These are phyloP conservation scores for Rhinoderma darwinii DNA, from an alignment of 2,113 vertebrate species.

Conservation along the genomic window DNA sequence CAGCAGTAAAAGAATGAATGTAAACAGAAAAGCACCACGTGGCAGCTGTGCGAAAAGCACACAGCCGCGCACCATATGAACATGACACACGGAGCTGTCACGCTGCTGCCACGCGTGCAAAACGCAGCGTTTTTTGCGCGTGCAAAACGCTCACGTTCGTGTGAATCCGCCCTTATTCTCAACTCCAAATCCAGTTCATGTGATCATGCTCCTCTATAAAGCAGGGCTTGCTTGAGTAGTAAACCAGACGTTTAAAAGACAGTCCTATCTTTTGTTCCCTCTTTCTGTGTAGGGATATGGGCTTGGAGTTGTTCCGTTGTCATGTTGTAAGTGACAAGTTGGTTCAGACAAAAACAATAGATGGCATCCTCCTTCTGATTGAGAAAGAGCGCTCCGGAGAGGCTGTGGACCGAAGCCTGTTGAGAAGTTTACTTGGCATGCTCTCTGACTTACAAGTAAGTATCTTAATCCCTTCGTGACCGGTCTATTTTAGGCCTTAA, in stretches of 20 bases:
- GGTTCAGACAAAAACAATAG: slow-evolving; percentile 79
- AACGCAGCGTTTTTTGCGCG: too few relatives aligned
- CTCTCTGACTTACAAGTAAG: slow-evolving; percentile 79
- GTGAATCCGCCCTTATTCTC: too few relatives aligned
- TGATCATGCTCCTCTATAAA: background rate
- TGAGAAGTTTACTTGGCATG: slow-evolving; percentile 81
- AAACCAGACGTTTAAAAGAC: background rate
- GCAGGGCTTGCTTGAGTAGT: background rate
- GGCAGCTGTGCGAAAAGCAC: too few relatives aligned
- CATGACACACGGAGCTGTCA: too few relatives aligned
- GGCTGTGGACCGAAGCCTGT: slow-evolving; percentile 78
- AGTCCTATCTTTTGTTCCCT: slow-evolving; percentile 1
- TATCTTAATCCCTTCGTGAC: too few relatives aligned
- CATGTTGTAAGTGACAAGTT: slow-evolving; percentile 77
- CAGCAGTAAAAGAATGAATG: too few relatives aligned
- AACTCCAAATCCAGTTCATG: too few relatives aligned
- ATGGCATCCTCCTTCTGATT: slow-evolving; percentile 77
- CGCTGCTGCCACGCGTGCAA: too few relatives aligned
- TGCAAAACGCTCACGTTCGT: too few relatives aligned
- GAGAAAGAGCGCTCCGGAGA: slow-evolving; percentile 76
- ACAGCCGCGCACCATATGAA: too few relatives aligned
- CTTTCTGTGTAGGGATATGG: slow-evolving; percentile 77
- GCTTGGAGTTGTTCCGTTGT: slow-evolving; percentile 79
- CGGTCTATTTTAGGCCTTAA: too few relatives aligned
- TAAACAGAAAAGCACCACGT: too few relatives aligned